Base-by-base conservation (phyloP, 2,797 vertebrate species). In the Poeciliopsis infans region DNA sequence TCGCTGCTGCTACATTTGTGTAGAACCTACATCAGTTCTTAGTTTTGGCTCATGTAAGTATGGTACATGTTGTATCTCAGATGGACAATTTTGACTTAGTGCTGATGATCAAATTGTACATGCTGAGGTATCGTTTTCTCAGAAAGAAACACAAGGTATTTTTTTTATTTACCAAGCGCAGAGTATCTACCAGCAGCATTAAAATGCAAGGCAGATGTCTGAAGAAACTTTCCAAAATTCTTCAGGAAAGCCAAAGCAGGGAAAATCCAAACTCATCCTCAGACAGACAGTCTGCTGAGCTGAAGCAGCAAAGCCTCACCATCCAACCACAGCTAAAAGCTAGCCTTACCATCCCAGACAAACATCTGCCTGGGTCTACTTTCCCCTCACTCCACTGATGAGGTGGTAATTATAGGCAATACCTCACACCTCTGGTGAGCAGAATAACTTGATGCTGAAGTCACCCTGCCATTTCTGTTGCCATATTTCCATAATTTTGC, bases 401-500 rank as follows among this genome's bases (percentile, higher is more conserved):
- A 94, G 83, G 92, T 93, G 91, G 71, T 94, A 90, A 95, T 93
- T 92, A 91, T 83, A 90, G 85, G 70, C 82, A 80, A 88, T 76
- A 84, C 82, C 83, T 84, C 75, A 75, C 90, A 91, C 93, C 88
- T 91, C 86, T 77, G 31, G 36, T 84, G 76, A 84, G 79, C 74
- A 41, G 66, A 76, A 66, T 81, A 78, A 85, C 83, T 79, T 76
- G 46, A 77, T 0, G 15, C 75, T 72, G 36, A 72, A 61, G 76
- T 72, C 57, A 18, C 64, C 36, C 2, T 74, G 70, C 61, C 82
- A 79, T 89, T 77, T 33, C 20, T 53, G 49, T 2, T 80, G 33
- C 46, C 72, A 71, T 53, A 70, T 43, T 82, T 76, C 49, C 59
- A 76, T 87, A 76, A 83, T 45, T 16, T 51, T 43, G 71, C 72